Percentiles rank a stretch among this genome's conserved stretches.
Conservation (phyloP, 2,888 invertebrate genomes). For the Rhagium mordax region DNA sequence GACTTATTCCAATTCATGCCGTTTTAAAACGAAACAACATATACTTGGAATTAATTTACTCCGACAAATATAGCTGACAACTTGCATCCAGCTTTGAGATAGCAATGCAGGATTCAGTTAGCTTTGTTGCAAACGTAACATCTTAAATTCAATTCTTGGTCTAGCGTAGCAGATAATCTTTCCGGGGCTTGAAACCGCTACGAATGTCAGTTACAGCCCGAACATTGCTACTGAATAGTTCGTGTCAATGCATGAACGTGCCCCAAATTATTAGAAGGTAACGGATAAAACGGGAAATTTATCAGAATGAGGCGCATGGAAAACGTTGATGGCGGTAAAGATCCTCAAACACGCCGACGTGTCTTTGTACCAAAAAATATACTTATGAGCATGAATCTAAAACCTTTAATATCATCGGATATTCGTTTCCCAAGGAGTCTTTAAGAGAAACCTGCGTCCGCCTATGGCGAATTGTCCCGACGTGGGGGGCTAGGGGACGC, state of each 20-base stretch:
- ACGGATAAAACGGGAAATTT: too few relatives aligned
- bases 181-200: background rate
- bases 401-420: too few relatives aligned
- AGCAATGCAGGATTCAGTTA: background rate
- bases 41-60: too few relatives aligned
- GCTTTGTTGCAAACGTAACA: background rate
- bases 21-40: too few relatives aligned
- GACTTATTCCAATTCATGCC: too few relatives aligned
- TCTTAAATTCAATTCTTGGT: slow-evolving; percentile 5
- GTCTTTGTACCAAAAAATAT: too few relatives aligned
- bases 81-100: background rate
- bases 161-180: slow-evolving; percentile 3
- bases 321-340: too few relatives aligned
- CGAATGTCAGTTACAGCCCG: background rate
- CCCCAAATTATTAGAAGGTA: too few relatives aligned
- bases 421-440: background rate
- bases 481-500: slow-evolving; percentile 18
- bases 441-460: background rate
- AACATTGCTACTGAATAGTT: background rate
- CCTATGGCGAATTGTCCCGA: background rate
- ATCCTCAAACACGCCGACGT: too few relatives aligned
- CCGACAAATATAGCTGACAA: too few relatives aligned
- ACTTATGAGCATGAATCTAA: too few relatives aligned
- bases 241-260: background rate
- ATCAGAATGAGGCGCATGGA: too few relatives aligned